A percentile compares a stretch with the other conserved stretches of the same genome.
Conservation (phyloP, 2,888 invertebrate species). For the Nasonovia ribisnigri region DNA sequence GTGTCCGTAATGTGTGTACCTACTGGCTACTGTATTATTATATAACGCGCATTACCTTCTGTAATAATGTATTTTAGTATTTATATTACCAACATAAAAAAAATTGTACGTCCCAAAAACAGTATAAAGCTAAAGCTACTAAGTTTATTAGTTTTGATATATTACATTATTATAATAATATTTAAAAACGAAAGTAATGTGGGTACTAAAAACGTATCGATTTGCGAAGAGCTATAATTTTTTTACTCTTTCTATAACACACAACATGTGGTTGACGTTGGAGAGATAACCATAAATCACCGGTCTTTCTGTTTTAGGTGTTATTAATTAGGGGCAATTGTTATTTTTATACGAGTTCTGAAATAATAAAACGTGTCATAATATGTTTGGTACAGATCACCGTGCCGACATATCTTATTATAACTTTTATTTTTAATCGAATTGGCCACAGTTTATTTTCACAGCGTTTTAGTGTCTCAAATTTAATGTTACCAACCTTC, state of each 20-base stretch:
- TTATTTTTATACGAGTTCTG: conserved; percentile 37
- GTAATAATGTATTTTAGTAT: background rate
- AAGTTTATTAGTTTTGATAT: background rate
- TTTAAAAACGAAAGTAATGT: background rate
- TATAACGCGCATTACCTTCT: background rate
- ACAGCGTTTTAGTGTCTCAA: background rate
- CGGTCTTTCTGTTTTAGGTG: background rate
- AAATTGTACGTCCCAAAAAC: background rate
- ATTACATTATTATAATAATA: background rate
- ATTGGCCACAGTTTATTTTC: conserved; percentile 18
- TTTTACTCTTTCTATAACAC: background rate
- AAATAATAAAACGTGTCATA: conserved; percentile 15
- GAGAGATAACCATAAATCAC: background rate
- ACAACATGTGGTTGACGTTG: background rate
- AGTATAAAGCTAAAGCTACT: background rate
- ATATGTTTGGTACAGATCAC: background rate
- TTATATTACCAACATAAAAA: background rate
- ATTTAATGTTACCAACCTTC: background rate
- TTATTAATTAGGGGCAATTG: background rate
- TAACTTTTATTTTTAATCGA: conserved; percentile 40
- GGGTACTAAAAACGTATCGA: background rate
- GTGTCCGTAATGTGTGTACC: background rate
- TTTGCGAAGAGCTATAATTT: background rate
- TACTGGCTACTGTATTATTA: background rate
- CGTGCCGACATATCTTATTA: background rate